Evolutionary conservation across 2,113 vertebrate species (phyloP).

Genomic region (Orthonyx spaldingii): DNA sequence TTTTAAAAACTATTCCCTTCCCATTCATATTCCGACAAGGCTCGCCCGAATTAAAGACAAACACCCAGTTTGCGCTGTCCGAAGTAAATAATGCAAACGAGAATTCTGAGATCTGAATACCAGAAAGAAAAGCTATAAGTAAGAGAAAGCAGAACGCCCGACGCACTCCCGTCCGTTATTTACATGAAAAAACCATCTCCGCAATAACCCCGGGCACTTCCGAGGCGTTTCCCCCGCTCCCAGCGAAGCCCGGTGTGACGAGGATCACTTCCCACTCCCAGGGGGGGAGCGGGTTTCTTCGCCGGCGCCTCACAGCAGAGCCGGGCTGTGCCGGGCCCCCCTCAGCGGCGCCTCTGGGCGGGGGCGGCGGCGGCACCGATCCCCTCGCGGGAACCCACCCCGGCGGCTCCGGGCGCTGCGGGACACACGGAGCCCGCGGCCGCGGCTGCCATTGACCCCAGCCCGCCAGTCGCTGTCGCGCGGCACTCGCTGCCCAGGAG

Average conservation of each 20-base stretch:
- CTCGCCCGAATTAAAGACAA: background rate
- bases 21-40: background rate
- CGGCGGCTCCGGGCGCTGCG: background rate
- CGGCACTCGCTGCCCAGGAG: background rate
- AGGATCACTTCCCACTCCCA: background rate
- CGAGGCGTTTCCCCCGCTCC: background rate
- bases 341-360: background rate
- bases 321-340: background rate
- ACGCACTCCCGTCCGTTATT: background rate
- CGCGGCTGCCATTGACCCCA: background rate
- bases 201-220: background rate
- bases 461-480: background rate
- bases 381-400: background rate
- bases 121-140: background rate
- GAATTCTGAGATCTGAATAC: background rate
- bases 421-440: background rate
- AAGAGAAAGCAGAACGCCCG: background rate
- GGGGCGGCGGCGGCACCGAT: background rate
- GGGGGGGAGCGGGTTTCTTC: background rate
- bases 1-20: background rate
- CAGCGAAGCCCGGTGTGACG: background rate
- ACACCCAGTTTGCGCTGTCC: rapidly evolving
- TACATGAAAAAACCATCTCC: rapidly evolving
- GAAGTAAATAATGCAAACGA: background rate
- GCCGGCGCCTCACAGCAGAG: background rate